These are phyloP conservation scores for Proisotoma minuta DNA, from an alignment of 2,888 invertebrate species.

Conservation along the genomic window DNA sequence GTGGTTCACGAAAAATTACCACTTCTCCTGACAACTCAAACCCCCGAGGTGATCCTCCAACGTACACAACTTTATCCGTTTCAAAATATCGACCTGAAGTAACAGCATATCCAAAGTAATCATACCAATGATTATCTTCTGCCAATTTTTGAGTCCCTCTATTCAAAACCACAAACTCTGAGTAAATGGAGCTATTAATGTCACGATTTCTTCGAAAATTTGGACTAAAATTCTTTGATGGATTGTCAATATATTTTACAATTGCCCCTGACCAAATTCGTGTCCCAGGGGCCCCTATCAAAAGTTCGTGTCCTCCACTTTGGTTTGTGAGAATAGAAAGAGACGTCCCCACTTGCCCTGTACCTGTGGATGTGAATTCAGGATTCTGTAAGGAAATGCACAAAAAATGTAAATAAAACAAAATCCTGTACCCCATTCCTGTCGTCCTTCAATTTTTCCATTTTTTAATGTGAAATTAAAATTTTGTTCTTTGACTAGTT, in stretches of 20 bases:
- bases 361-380: too few relatives aligned
- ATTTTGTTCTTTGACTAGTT: not conserved
- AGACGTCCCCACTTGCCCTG: conserved; percentile 25
- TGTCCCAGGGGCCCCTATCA: conserved; percentile 32
- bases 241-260: conserved; percentile 20
- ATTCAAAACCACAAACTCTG: conserved; percentile 20
- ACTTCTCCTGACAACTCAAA: conserved; percentile 21
- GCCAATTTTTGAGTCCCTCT: conserved; percentile 1
- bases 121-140: conserved; percentile 12
- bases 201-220: conserved; percentile 19
- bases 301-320: not conserved
- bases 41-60: conserved; percentile 27
- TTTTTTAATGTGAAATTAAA: not conserved
- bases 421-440: conserved; percentile 19
- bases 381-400: too few relatives aligned
- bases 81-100: conserved; percentile 21
- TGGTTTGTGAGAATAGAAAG: conserved; percentile 9
- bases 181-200: conserved; percentile 8
- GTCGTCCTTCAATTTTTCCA: not conserved
- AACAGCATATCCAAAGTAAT: conserved; percentile 26
- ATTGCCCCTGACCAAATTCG: conserved; percentile 27
- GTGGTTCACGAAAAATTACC: conserved; percentile 18
- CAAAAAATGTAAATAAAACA: too few relatives aligned
- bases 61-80: conserved; percentile 14
- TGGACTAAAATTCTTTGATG: not conserved